Evolutionary conservation across 2,888 invertebrate species (phyloP).

Genomic region (Automeris io): DNA sequence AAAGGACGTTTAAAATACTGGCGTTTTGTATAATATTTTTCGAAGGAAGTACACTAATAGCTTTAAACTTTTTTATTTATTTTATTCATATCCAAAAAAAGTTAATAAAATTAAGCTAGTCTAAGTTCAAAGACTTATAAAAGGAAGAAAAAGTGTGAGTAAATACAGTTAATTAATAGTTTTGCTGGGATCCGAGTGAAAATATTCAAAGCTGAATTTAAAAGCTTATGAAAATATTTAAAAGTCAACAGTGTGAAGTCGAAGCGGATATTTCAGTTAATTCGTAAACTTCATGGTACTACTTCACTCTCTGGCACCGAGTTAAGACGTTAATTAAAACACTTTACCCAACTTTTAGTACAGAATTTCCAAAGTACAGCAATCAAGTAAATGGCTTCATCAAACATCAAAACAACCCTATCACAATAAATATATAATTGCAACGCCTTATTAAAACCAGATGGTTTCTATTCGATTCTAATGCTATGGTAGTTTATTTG

Average conservation of each 20-base stretch:
- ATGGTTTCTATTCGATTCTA: conserved; percentile 25
- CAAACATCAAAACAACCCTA: conserved; percentile 70
- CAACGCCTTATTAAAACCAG: conserved; percentile 34
- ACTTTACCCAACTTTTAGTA: conserved; percentile 70
- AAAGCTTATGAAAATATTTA: conserved; percentile 36
- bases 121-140: conserved; percentile 7
- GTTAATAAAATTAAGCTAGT: not conserved
- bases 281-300: conserved; percentile 70
- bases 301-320: conserved; percentile 56
- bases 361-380: conserved; percentile 70
- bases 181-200: conserved; percentile 13
- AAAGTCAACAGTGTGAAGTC: conserved; percentile 44
- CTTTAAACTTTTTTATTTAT: not conserved
- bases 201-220: conserved; percentile 23
- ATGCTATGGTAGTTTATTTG: conserved; percentile 10
- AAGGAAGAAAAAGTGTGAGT: conserved; percentile 3
- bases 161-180: conserved; percentile 14
- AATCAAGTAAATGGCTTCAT: conserved; percentile 71
- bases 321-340: conserved; percentile 74
- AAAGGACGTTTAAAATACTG: conserved; percentile 26
- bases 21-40: conserved; percentile 23
- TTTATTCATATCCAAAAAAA: not conserved
- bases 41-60: conserved; percentile 12
- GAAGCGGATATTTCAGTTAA: conserved; percentile 67
- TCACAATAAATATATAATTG: conserved; percentile 57